Evolutionary conservation across 2,797 vertebrate species (phyloP), one percentile per base, ranked within the genome.

Genomic region (Sebastes trivittatus): DNA sequence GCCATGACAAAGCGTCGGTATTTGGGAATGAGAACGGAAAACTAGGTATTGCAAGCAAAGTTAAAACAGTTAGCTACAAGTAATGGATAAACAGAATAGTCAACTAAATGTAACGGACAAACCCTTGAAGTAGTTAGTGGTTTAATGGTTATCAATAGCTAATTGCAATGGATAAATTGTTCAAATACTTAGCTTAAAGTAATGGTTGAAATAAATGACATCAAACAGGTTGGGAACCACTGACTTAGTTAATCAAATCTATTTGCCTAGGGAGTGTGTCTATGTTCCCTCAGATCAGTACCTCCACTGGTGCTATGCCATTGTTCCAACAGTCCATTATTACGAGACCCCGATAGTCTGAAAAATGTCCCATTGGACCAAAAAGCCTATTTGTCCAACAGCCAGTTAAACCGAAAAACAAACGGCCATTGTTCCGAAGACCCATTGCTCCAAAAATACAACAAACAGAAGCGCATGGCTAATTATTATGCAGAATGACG

Each of bases 371-470:
- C 49, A 49, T 49, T 49, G 7, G 46, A 49, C 46, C 18, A 52
- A 52, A 52, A 52, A 52, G 7, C 46, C 46, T 1, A 54, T 22
- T 54, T 54, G 49, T 22, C 49, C n/a, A 22, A 1, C 49, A 54
- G 49, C 20, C 49, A n/a, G 49, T 54, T 54, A 22, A 1, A 0
- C n/a, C 2, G 16, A 11, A 54, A 54, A 54, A 54, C n/a, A n/a
- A n/a, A 54, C 10, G 8, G 18, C 3, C 18, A 52, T 8, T n/a
- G 0, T 49, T 49, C 46, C 49, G 0, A n/a, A 54, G 0, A 0
- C 49, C 20, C 16, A 46, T 46, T 46, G 3, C 42, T 18, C 16
- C 42, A 46, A 46, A 46, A 49, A 8, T 49, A 49, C 42, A 49
- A 8, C 42, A n/a, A 54, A 54, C 52, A n/a, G 46, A 22, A 54